Evolutionary conservation across 2,888 invertebrate species (phyloP), one percentile per base, ranked within the genome.

Genomic region (Lypha dubia): DNA sequence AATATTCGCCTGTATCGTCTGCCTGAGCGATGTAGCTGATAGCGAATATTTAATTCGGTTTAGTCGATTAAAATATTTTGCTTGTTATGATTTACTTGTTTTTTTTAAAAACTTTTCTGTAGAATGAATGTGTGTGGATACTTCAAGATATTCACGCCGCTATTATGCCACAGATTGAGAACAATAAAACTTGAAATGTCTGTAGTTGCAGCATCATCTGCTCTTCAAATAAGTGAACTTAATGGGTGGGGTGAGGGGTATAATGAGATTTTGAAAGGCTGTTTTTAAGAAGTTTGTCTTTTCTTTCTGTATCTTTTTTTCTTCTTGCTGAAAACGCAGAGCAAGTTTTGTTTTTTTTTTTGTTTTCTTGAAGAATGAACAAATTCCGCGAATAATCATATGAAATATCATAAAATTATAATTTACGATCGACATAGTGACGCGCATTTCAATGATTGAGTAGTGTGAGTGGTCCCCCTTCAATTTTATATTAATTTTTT

Each of bases 391-490:
- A 77, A 83, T 79, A 83, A 15, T 68, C 74, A 70, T 74, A 70
- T 70, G 62, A 38, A 63, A 70, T 63, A 84, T 83, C 76, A 79
- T 86, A 85, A 87, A 86, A 85, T 87, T 87, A 87, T 84, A 81
- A 86, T 87, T 87, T 86, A 86, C 83, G 86, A 83, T 80, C 84
- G 76, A 82, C 71, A 82, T 73, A 68, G 77, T 80, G 80, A 81
- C 76, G 73, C 68, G 63, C 51, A 76, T 84, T 84, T 73, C 68
- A 83, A 79, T 79, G 84, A 85, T 85, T 79, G 70, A 85, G 84
- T 74, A 63, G 63, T 63, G 51, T 60, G 68, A 70, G 51, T 67
- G 58, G 63, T 68, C 44, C 56, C 82, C 46, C 60, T 70, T 60
- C 24, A 60, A 49, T 60, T 76, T 56, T 74, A 38, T 35, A 41